phyloP scores from a whole-genome alignment of 2,113 vertebrate species.

The Grus americana region DNA sequence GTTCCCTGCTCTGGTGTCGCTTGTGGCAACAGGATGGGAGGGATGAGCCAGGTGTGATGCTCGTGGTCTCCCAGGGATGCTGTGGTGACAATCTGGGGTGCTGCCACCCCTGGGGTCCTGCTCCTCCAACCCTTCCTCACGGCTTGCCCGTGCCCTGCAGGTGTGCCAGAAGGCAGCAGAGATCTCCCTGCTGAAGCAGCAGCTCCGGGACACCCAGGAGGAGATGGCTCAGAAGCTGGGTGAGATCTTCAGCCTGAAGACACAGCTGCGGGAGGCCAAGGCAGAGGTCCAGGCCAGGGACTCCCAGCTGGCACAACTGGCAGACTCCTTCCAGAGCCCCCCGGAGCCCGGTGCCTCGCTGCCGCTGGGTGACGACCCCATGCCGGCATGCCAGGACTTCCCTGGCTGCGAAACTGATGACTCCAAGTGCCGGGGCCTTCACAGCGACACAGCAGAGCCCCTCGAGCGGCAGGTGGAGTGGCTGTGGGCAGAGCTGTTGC shows the following conservation, averaged over 20 bases:
- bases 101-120: neutral
- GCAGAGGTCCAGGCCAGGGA: conserved; percentile 83
- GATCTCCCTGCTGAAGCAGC: conserved; percentile 95
- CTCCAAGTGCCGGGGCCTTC: conserved; percentile 75
- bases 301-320: conserved; percentile 82
- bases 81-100: neutral
- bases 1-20: neutral
- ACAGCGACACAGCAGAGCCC: conserved; percentile 71
- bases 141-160: accelerated
- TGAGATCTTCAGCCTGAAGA: conserved; percentile 94
- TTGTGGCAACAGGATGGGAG: accelerated
- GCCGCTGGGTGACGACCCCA: conserved; percentile 59
- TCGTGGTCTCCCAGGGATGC: neutral
- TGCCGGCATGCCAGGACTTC: conserved; percentile 66
- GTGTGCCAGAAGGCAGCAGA: conserved; percentile 97
- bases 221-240: conserved; percentile 93
- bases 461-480: conserved; percentile 76
- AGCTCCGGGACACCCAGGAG: conserved; percentile 91
- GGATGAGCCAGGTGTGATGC: neutral
- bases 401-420: conserved; percentile 76
- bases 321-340: conserved; percentile 74
- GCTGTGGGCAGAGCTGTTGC: conserved; percentile 88
- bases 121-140: neutral
- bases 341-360: neutral
- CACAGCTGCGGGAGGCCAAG: conserved; percentile 86